phyloP scores from a whole-genome alignment of 2,113 vertebrate genomes.

The Cinclus cinclus region DNA sequence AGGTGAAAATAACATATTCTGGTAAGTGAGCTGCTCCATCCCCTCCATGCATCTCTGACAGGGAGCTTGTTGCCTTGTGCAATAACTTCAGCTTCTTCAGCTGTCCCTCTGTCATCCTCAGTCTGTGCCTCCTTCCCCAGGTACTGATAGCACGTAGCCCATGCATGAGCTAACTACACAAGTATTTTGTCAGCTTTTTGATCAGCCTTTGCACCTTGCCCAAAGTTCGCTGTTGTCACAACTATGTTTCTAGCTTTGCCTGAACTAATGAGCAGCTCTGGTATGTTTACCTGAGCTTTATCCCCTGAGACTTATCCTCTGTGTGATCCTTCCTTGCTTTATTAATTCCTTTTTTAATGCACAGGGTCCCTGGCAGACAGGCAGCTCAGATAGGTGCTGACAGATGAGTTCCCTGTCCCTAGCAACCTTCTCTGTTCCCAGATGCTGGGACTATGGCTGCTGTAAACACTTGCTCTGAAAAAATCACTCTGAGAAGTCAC shows the following conservation, averaged over 20 bases:
- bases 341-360: neutral
- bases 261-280: neutral
- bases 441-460: neutral
- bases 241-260: neutral
- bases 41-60: fast-evolving
- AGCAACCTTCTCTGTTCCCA: neutral
- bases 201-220: slow-evolving; percentile 49
- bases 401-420: neutral
- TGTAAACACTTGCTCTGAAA: neutral
- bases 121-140: neutral
- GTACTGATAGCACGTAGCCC: neutral
- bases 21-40: neutral
- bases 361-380: neutral
- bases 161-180: neutral
- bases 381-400: neutral
- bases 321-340: neutral
- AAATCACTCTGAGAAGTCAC: neutral
- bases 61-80: neutral
- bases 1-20: neutral
- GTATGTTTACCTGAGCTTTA: slow-evolving; percentile 37
- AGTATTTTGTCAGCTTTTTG: slow-evolving; percentile 39
- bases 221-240: slow-evolving; percentile 16
- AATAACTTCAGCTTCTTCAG: neutral
- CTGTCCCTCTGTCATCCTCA: neutral
- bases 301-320: neutral